Evolutionary conservation across 1,140 invertebrate genomes (phyloP), one percentile per base, ranked within the genome.

Genomic region (Leptinotarsa defecta): DNA sequence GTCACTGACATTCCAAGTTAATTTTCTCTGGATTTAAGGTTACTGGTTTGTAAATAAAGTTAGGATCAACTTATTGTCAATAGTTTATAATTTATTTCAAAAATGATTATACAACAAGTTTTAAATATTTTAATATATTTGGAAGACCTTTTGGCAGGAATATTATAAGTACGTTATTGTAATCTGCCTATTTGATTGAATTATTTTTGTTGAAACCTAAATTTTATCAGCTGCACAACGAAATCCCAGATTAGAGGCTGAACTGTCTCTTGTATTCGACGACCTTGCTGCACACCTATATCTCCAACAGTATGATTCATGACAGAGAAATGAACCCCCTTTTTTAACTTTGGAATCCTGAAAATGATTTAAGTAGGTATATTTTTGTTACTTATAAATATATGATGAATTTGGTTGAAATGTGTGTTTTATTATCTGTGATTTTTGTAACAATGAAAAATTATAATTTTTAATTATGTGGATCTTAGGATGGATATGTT

Each of bases 301-400:
- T 71, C 97, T 90, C 86, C 94, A 98, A 85, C 97, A 99, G 84
- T 96, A 97, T 3, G 91, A 93, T 83, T 94, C 88, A 81, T 97
- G 96, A 82, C 97, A 99, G 82, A 98, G 88, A 85, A 94, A 99
- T 1, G 96, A 98, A 1, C 97, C 97, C 69, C 97, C 97, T 89
- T 98, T 98, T 84, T 98, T 98, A 2, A 98, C 96, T 86, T 94
- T 95, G 79, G 96, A 94, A 68, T 82, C 80, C 85, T 86, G 68
- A 43, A 85, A 84, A 73, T 27, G 20, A 43, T 43, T 43, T 11
- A 11, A 43, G 34, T 43, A 43, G 34, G 73, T 27, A 72, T n/a
- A 11, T 62, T 63, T 62, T 5, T 72, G 52, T n/a, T 57, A 19
- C 61, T 19, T 19, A 61, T 65, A 11, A 43, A 43, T 43, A 43